Conservation (phyloP, 2,113 vertebrate species). For the Heterotilapia buettikoferi region DNA sequence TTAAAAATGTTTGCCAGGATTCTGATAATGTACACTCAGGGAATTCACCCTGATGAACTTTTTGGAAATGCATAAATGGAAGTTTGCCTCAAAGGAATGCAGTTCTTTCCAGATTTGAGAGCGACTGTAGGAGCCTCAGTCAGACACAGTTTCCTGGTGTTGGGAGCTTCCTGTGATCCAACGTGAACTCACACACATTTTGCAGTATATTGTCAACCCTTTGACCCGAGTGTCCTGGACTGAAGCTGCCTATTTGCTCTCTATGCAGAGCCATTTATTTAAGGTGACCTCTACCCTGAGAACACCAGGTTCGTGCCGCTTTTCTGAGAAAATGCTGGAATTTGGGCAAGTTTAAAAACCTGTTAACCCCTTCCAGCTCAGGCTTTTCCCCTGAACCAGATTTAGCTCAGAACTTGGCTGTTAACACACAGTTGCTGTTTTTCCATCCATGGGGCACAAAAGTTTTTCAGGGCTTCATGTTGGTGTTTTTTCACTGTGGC, state of each 20-base stretch:
- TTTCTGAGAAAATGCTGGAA: neutral
- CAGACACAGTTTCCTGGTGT: neutral
- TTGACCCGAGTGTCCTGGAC: neutral
- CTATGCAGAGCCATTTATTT: neutral
- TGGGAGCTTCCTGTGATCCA: neutral
- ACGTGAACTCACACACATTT: neutral
- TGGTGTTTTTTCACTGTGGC: neutral
- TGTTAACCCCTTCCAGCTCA: neutral
- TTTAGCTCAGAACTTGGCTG: neutral
- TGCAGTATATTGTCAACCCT: neutral
- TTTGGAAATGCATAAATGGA: neutral
- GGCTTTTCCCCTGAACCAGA: neutral
- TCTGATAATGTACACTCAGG: neutral
- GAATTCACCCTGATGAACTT: neutral
- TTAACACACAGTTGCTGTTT: neutral
- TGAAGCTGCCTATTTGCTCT: neutral
- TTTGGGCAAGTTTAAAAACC: neutral
- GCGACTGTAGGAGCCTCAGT: neutral
- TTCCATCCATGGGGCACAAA: neutral
- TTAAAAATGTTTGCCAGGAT: neutral
- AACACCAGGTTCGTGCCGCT: neutral
- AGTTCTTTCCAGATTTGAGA: neutral
- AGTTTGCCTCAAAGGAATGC: neutral
- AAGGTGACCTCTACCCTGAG: neutral
- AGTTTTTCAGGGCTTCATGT: accelerated